These are phyloP conservation scores for Macquaria ambigua DNA, from an alignment of 2,113 vertebrate genomes.

Conservation along the genomic window DNA sequence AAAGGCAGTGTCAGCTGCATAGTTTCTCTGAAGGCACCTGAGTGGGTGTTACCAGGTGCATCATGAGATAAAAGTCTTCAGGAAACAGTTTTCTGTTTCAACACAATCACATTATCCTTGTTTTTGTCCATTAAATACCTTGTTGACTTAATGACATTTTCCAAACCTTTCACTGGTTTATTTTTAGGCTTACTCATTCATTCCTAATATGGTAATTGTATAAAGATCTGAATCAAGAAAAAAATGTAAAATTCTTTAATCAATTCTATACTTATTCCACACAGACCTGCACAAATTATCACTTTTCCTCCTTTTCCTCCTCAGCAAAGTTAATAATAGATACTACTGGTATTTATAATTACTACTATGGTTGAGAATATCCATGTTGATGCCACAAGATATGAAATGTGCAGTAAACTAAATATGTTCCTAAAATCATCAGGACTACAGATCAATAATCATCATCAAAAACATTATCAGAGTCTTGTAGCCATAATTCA, in stretches of 20 bases:
- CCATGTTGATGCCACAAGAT: background rate
- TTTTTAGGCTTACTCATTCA: background rate
- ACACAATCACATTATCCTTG: background rate
- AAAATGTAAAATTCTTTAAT: background rate
- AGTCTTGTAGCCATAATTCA: background rate
- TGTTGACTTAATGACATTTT: conserved; percentile 26
- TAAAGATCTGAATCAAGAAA: background rate
- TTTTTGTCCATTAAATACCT: conserved; percentile 13
- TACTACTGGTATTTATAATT: background rate
- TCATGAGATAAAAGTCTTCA: conserved; percentile 18
- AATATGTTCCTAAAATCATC: background rate
- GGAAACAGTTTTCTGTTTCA: conserved; percentile 30
- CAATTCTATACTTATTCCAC: background rate
- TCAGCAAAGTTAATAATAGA: background rate
- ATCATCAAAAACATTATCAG: background rate
- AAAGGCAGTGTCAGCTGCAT: conserved; percentile 20
- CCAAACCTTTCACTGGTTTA: background rate
- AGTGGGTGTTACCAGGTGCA: conserved; percentile 58
- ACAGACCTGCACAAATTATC: background rate
- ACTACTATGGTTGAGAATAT: background rate
- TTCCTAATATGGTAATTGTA: background rate
- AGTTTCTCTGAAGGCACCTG: conserved; percentile 34
- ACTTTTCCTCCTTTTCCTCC: background rate
- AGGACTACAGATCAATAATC: background rate
- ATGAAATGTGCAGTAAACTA: background rate